These are phyloP conservation scores for Sphaerophoria taeniata DNA, from an alignment of 2,888 invertebrate genomes.

Conservation along the genomic window DNA sequence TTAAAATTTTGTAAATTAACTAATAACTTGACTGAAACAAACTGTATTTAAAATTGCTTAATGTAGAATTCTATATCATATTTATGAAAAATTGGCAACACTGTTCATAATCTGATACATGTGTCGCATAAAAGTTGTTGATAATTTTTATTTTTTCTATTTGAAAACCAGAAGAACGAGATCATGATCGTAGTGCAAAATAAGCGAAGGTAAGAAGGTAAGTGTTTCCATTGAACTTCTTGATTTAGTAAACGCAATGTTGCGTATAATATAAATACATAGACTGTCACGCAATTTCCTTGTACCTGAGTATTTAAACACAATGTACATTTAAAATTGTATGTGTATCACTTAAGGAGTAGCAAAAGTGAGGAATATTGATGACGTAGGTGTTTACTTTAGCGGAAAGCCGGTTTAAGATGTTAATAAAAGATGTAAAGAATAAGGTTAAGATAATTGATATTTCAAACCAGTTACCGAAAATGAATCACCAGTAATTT, in stretches of 20 bases:
- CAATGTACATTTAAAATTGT: too few relatives aligned
- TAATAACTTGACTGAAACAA: too few relatives aligned
- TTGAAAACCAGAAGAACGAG: conserved; percentile 17
- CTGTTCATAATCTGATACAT: not conserved
- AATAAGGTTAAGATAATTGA: conserved; percentile 26
- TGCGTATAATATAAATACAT: not conserved
- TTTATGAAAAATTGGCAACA: not conserved
- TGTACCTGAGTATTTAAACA: not conserved
- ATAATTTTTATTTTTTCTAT: too few relatives aligned
- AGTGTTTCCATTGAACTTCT: not conserved
- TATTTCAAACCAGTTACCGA: conserved; percentile 10
- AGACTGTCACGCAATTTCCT: not conserved
- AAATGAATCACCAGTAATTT: conserved; percentile 7
- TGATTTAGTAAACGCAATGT: not conserved
- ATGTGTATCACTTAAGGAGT: not conserved
- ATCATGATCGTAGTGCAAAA: not conserved
- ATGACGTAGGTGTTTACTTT: conserved; percentile 17
- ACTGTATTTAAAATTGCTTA: not conserved
- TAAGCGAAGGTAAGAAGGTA: not conserved
- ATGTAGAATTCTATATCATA: not conserved
- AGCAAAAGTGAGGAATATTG: not conserved
- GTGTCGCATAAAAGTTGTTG: not conserved
- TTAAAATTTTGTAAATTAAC: too few relatives aligned
- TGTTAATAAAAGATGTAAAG: conserved; percentile 3
- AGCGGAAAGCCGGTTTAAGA: conserved; percentile 19